Base-by-base conservation (phyloP, 2,888 invertebrate species). In the Sabellastarte sp. region DNA sequence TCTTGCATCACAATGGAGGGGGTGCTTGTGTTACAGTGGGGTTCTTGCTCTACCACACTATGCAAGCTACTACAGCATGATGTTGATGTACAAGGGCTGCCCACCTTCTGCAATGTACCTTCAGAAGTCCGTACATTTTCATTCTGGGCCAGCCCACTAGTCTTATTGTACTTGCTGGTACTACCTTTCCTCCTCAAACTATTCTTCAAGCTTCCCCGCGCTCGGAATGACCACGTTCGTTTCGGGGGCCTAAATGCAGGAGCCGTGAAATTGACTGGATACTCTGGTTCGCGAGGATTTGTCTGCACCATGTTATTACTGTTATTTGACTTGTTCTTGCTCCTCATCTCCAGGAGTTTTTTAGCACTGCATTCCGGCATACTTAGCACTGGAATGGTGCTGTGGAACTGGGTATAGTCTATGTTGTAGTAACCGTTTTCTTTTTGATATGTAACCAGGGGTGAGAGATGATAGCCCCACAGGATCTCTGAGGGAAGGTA, bases 401-500 rank as follows among this genome's bases (percentile, higher is more conserved):
- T 26, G 26, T 53, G 53, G 28, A 53, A 53, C 26, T 53, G 53
- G 20, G 53, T 53, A 26, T n/a, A 53, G 53, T 53, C 28, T 26
- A 53, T 26, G 5, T 26, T 53, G 28, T 26, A 53, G 24, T 53
- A 5, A 53, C 53, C 53, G 26, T 53, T 26, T 20, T 10, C 24
- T 26, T 53, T 53, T 26, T 53, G 53, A 26, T n/a, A 53, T 26
- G 53, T 53, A 53, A 53, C 53, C 10, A 53, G 28, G 5, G 53
- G 53, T 24, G 24, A 5, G 24, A 53, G 53, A 26, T 53, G 53
- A 26, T 53, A 26, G 28, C 53, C 53, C 53, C 53, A 53, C 24
- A 53, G 53, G 28, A 53, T 53, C 53, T 53, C 53, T 26, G 53
- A n/a, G 20, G 53, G 53, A 5, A 53, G 53, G 53, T 53, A 53